Conservation (phyloP, 2,888 invertebrate genomes). For the Aporophyla lueneburgensis region DNA sequence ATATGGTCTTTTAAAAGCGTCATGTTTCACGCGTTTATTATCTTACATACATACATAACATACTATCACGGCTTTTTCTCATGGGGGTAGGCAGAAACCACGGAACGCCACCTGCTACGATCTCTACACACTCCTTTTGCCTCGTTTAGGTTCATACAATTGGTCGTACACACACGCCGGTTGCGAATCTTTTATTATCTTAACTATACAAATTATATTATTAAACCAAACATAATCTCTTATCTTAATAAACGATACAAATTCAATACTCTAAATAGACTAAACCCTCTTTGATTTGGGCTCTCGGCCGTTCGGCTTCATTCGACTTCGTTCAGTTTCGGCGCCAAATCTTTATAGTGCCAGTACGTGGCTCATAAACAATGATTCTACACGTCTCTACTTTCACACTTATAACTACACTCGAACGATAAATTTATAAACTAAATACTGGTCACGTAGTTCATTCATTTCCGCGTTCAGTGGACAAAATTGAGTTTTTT, state of each 20-base stretch:
- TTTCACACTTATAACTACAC: conserved; percentile 41
- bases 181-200: conserved; percentile 13
- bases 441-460: conserved; percentile 44
- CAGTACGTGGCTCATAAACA: conserved; percentile 54
- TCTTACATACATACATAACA: too few species aligned
- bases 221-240: conserved; percentile 26
- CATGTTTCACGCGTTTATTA: conserved; percentile 17
- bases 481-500: neutral
- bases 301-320: neutral
- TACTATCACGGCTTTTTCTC: too few species aligned
- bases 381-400: conserved; percentile 37
- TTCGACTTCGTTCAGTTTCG: conserved; percentile 5
- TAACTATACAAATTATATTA: conserved; percentile 29
- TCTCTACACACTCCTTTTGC: too few species aligned
- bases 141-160: too few species aligned
- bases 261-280: conserved; percentile 16
- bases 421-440: conserved; percentile 55
- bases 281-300: conserved; percentile 4
- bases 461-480: neutral
- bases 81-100: too few species aligned
- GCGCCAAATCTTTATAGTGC: conserved; percentile 21
- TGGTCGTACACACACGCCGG: too few species aligned
- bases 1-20: neutral
- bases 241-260: conserved; percentile 30
- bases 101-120: too few species aligned